phyloP scores from a whole-genome alignment of 2,888 invertebrate genomes.

The Amphipoea oculea region DNA sequence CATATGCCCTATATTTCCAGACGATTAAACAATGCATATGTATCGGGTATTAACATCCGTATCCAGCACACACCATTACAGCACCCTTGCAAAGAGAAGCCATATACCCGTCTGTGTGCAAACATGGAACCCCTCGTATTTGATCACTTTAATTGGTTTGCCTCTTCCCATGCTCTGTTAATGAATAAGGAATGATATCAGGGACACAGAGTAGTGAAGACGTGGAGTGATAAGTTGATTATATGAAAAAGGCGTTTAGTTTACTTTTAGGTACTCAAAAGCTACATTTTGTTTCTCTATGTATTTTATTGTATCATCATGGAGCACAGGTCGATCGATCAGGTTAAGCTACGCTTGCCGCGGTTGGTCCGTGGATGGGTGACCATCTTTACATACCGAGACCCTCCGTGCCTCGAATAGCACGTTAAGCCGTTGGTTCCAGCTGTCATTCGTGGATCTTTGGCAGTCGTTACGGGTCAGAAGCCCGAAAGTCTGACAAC shows the following conservation, averaged over 20 bases:
- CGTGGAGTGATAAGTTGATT: slow-evolving; percentile 33
- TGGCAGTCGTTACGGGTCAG: no score
- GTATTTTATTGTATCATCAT: neutral
- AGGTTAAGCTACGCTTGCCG: no score
- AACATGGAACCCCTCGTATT: slow-evolving; percentile 72
- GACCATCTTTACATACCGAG: no score
- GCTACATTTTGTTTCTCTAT: neutral
- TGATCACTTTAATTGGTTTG: slow-evolving; percentile 81
- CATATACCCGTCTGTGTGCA: slow-evolving; percentile 59
- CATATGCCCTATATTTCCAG: slow-evolving; percentile 33
- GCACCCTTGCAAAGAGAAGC: slow-evolving; percentile 46
- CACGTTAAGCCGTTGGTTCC: no score
- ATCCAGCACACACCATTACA: slow-evolving; percentile 48
- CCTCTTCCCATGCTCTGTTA: slow-evolving; percentile 69
- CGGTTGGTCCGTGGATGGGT: no score
- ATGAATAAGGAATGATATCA: slow-evolving; percentile 78
- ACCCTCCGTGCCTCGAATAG: no score
- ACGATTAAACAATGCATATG: slow-evolving; percentile 62
- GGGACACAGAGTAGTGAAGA: slow-evolving; percentile 18
- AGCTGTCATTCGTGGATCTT: no score
- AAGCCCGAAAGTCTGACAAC: no score
- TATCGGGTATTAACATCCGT: slow-evolving; percentile 51
- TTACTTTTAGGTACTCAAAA: neutral
- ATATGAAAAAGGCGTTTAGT: neutral
- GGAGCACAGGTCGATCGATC: no score